Conservation (phyloP, 2,797 vertebrate species). For the Sebastolobus altivelis region DNA sequence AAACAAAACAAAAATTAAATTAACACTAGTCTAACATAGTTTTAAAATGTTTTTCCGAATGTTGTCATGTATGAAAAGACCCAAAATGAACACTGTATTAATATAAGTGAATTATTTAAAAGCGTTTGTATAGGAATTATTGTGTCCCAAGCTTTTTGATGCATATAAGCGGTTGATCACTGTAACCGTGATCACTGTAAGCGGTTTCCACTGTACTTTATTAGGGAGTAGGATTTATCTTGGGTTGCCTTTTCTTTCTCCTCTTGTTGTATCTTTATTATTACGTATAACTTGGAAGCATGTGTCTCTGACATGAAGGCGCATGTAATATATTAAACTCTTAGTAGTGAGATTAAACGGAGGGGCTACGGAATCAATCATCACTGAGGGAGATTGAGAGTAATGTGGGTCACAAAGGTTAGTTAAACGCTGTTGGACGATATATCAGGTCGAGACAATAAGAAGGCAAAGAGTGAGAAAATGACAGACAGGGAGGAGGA, state of each 20-base stretch:
- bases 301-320: background rate
- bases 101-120: too few species aligned
- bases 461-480: constrained; percentile 11
- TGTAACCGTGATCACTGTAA: too few species aligned
- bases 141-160: background rate
- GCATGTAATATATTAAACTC: background rate
- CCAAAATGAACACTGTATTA: too few species aligned
- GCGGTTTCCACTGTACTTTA: background rate
- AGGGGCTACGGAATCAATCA: background rate
- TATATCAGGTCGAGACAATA: constrained; percentile 14
- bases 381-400: background rate
- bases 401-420: constrained; percentile 20
- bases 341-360: constrained; percentile 2
- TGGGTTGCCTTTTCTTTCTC: background rate
- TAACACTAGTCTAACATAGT: too few species aligned
- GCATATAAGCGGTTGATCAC: too few species aligned
- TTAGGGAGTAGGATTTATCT: background rate
- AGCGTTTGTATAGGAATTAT: background rate
- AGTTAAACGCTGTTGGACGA: background rate
- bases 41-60: too few species aligned
- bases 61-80: too few species aligned
- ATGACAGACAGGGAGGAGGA: background rate
- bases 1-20: too few species aligned
- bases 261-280: background rate
- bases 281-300: background rate